Conservation (phyloP, 2,113 vertebrate species). For the Oryzias celebensis region DNA sequence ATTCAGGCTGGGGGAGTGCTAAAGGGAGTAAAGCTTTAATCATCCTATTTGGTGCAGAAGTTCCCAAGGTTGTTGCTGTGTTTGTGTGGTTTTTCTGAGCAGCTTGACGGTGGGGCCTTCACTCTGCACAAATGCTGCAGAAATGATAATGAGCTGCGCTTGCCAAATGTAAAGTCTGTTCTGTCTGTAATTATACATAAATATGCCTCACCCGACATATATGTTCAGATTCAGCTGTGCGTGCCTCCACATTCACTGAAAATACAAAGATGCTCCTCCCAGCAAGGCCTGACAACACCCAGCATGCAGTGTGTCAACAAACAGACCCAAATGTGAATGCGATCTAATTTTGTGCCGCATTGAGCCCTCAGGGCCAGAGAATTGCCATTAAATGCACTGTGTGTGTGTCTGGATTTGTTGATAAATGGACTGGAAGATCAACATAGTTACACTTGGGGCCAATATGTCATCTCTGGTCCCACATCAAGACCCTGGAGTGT, state of each 20-base stretch:
- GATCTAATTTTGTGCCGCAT: conserved; percentile 40
- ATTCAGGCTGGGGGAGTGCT: conserved; percentile 1
- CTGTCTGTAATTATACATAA: background rate
- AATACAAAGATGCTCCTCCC: conserved; percentile 9
- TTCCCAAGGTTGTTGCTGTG: conserved; percentile 47
- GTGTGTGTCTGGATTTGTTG: conserved; percentile 30
- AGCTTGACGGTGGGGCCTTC: conserved; percentile 15
- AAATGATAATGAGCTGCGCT: background rate
- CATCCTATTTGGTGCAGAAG: conserved; percentile 52
- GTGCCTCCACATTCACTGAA: conserved; percentile 8
- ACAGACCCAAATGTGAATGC: conserved; percentile 24
- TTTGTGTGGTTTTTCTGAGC: conserved; percentile 42
- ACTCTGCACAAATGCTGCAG: background rate
- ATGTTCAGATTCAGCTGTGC: conserved; percentile 8
- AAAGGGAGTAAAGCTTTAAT: conserved; percentile 60
- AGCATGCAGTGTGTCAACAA: conserved; percentile 38
- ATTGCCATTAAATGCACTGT: conserved; percentile 28
- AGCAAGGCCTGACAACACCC: conserved; percentile 22
- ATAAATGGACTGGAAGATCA: conserved; percentile 47
- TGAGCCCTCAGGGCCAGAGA: conserved; percentile 25
- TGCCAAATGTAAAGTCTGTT: conserved; percentile 3
- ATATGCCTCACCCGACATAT: background rate
- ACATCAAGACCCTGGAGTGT: conserved; percentile 10
- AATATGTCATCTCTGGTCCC: conserved; percentile 41
- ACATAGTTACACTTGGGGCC: conserved; percentile 28